A percentile compares a stretch with the other conserved stretches of the same genome.
Conservation (phyloP, 2,113 vertebrate species). For the Tonatia bakeri region DNA sequence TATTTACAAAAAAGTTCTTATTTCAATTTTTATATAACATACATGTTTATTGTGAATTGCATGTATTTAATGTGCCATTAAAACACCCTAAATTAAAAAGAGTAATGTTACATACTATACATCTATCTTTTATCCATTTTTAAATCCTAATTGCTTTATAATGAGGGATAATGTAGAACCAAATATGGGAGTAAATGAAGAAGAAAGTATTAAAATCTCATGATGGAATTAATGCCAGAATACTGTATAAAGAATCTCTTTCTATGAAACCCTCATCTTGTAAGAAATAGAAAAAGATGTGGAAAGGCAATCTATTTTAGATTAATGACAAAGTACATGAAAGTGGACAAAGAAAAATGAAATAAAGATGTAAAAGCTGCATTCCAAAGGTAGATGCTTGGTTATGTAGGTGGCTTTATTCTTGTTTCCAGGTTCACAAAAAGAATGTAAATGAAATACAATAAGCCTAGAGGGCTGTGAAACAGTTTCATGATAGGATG, state of each 20-base stretch:
- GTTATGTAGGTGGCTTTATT: background rate
- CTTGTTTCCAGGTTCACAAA: background rate
- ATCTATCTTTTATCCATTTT: constrained; percentile 27
- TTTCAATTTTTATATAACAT: background rate
- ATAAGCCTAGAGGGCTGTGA: background rate
- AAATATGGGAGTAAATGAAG: constrained; percentile 32
- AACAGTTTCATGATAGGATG: background rate
- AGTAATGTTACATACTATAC: background rate
- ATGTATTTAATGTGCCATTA: constrained; percentile 5
- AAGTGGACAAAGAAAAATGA: background rate
- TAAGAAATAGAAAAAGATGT: background rate
- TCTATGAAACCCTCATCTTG: background rate
- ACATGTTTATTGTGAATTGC: background rate
- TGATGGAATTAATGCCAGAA: background rate
- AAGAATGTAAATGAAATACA: background rate
- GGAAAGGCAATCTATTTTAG: background rate
- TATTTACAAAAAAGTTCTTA: constrained; percentile 5
- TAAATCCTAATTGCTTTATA: constrained; percentile 47
- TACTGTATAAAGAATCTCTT: background rate
- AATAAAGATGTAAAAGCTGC: constrained; percentile 8
- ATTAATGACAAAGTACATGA: background rate
- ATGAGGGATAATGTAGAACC: constrained; percentile 20
- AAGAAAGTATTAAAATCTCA: constrained; percentile 15
- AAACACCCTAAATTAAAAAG: constrained; percentile 25
- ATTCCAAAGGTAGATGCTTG: background rate